phyloP scores from a whole-genome alignment of 2,797 vertebrate genomes.

The Poecile montanus region DNA sequence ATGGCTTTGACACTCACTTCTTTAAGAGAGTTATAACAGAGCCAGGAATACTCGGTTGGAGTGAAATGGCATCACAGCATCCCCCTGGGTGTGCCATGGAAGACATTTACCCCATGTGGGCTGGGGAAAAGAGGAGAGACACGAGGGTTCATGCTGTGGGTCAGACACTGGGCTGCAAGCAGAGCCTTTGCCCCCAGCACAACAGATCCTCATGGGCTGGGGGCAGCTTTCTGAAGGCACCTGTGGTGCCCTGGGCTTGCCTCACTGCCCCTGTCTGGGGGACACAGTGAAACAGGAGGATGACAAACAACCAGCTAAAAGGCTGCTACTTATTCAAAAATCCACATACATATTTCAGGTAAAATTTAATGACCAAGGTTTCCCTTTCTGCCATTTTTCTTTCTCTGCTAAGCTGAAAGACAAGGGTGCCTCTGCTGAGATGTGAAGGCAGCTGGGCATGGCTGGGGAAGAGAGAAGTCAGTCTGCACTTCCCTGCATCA shows the following conservation, averaged over 20 bases:
- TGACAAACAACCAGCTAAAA: not conserved
- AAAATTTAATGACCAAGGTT: not conserved
- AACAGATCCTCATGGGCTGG: fast-evolving
- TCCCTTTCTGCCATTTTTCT: not conserved
- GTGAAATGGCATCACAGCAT: not conserved
- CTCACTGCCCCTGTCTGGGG: not conserved
- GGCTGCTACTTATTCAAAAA: not conserved
- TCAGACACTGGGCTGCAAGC: fast-evolving
- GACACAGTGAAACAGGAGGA: not conserved
- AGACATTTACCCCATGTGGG: fast-evolving
- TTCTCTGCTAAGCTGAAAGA: not conserved
- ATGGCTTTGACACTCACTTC: not conserved
- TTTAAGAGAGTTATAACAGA: fast-evolving
- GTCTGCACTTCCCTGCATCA: not conserved
- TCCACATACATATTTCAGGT: not conserved
- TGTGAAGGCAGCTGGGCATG: not conserved
- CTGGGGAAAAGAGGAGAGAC: not conserved
- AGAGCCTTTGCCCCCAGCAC: not conserved
- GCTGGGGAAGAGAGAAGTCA: not conserved
- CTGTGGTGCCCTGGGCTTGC: fast-evolving
- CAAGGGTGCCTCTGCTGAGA: not conserved
- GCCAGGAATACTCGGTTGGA: not conserved
- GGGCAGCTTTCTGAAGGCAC: not conserved
- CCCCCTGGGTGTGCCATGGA: fast-evolving
- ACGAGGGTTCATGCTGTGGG: fast-evolving